Evolutionary conservation across 2,113 vertebrate genomes (phyloP).

Genomic region (Phylloscopus trochiloides): DNA sequence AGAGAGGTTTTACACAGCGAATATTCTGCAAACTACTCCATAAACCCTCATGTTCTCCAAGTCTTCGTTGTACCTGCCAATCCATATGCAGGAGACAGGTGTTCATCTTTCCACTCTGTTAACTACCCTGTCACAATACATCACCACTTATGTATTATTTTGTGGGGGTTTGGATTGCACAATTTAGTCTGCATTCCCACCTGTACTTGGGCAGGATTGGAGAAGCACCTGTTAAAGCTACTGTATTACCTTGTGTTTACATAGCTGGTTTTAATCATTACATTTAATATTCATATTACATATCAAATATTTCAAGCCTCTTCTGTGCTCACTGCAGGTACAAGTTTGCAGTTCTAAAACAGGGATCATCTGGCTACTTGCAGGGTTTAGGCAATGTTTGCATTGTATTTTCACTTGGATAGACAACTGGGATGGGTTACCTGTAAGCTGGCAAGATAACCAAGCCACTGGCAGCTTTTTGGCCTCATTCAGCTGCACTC

Average conservation of each 20-base stretch:
- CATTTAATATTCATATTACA: background rate
- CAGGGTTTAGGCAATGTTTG: background rate
- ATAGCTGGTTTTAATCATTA: background rate
- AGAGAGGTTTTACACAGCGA: background rate
- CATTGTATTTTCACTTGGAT: background rate
- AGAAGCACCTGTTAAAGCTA: background rate
- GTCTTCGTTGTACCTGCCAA: background rate
- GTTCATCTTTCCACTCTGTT: background rate
- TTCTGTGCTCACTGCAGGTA: background rate
- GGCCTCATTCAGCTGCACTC: background rate
- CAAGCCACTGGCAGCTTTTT: background rate
- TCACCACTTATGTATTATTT: background rate
- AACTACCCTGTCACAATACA: slow-evolving; percentile 10
- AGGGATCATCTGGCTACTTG: background rate
- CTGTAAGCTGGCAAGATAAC: background rate
- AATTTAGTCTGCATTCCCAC: background rate
- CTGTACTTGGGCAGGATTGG: background rate
- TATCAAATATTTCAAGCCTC: background rate
- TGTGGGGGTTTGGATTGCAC: background rate
- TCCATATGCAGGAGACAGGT: background rate
- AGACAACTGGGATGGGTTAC: background rate
- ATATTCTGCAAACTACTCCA: background rate
- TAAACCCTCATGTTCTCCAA: background rate
- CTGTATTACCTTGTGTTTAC: background rate
- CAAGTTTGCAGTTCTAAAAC: background rate